phyloP scores from a whole-genome alignment of 2,113 vertebrate species.

The Monopterus albus region DNA sequence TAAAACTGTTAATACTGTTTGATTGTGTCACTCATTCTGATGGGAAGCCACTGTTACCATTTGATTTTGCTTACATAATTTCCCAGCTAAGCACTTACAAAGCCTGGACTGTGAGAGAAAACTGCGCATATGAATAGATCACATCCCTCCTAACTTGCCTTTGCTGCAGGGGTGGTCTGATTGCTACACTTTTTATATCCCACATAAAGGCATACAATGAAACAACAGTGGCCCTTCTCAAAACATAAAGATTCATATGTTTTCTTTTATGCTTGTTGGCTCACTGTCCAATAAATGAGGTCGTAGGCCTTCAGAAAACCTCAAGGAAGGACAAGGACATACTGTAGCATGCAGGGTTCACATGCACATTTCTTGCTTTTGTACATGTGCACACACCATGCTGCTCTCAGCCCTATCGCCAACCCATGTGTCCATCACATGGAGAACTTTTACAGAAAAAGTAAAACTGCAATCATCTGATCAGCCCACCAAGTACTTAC shows the following conservation, averaged over 20 bases:
- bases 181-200: conserved; percentile 19
- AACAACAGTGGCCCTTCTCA: conserved; percentile 4
- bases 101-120: conserved; percentile 12
- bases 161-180: neutral
- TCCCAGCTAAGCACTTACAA: conserved; percentile 12
- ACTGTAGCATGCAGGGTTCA: neutral
- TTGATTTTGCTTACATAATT: conserved; percentile 23
- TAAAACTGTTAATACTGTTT: conserved; percentile 25
- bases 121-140: neutral
- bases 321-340: neutral
- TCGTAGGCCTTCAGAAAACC: neutral
- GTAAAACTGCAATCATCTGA: conserved; percentile 70
- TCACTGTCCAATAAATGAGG: conserved; percentile 5
- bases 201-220: neutral
- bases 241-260: conserved; percentile 12
- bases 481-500: conserved; percentile 20
- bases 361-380: neutral
- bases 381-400: conserved; percentile 13
- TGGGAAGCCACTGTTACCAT: conserved; percentile 5
- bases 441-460: conserved; percentile 36
- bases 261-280: neutral
- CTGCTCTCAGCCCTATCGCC: conserved; percentile 16
- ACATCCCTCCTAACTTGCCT: neutral
- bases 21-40: conserved; percentile 37
- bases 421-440: conserved; percentile 62